Evolutionary conservation across 2,113 vertebrate genomes (phyloP).

Genomic region (Athene cunicularia): DNA sequence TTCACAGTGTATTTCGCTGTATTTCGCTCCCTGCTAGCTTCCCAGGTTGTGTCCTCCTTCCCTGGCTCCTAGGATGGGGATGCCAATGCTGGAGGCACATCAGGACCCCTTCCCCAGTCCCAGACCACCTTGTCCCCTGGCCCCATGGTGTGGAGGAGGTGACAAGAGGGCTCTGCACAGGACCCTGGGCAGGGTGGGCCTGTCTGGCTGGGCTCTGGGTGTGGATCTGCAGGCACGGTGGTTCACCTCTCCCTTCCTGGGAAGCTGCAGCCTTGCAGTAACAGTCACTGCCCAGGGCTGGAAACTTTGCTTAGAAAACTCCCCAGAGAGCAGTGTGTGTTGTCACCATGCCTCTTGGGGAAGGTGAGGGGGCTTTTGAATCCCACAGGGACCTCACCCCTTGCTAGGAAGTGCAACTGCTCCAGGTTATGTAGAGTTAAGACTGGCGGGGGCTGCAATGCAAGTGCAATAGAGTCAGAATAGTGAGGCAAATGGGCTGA

Average conservation of each 20-base stretch:
- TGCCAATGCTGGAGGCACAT: not conserved
- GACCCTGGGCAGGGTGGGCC: not conserved
- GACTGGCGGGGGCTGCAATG: not conserved
- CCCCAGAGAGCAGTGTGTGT: not conserved
- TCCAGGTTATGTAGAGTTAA: not conserved
- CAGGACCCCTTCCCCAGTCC: not conserved
- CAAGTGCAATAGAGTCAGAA: not conserved
- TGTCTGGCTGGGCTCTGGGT: not conserved
- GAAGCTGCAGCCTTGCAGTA: not conserved
- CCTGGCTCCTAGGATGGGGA: not conserved
- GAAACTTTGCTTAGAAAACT: not conserved
- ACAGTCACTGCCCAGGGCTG: not conserved
- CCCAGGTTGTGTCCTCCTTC: not conserved
- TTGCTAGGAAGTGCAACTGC: not conserved
- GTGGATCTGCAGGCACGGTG: not conserved
- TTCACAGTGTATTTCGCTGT: fast-evolving
- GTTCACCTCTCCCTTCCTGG: not conserved
- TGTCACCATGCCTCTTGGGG: not conserved
- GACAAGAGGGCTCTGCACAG: not conserved
- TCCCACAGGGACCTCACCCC: not conserved
- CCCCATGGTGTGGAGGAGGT: not conserved
- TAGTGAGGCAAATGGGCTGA: fast-evolving
- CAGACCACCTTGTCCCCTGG: not conserved
- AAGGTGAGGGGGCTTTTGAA: not conserved
- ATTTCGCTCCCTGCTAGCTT: not conserved